phyloP scores from a whole-genome alignment of 2,888 invertebrate species.

The Drosophila lutescens region DNA sequence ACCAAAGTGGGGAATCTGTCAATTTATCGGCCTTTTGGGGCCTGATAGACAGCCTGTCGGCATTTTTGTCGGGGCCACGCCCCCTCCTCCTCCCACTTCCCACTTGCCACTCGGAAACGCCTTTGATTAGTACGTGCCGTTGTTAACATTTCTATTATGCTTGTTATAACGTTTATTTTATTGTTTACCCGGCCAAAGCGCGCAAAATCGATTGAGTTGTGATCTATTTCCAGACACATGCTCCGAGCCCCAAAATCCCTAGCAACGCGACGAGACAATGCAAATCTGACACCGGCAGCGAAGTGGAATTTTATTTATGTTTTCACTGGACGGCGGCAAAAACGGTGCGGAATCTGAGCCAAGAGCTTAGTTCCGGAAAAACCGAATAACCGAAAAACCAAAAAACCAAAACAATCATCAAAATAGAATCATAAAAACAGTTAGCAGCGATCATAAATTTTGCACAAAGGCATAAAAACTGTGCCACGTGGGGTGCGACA shows the following conservation, averaged over 20 bases:
- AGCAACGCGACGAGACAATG: slow-evolving; percentile 31
- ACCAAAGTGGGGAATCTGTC: slow-evolving; percentile 50
- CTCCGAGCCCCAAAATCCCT: slow-evolving; percentile 48
- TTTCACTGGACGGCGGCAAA: slow-evolving; percentile 43
- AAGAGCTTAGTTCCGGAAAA: slow-evolving; percentile 38
- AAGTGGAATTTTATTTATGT: slow-evolving; percentile 65
- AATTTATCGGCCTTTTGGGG: slow-evolving; percentile 42
- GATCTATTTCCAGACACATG: slow-evolving; percentile 35
- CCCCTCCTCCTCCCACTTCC: no score
- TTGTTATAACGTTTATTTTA: slow-evolving; percentile 46
- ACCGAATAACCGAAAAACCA: slow-evolving; percentile 63
- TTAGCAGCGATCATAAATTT: slow-evolving; percentile 76
- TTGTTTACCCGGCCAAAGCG: slow-evolving; percentile 31
- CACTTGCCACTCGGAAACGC: slow-evolving; percentile 16
- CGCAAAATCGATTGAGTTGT: slow-evolving; percentile 38
- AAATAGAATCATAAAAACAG: slow-evolving; percentile 78
- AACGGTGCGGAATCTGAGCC: slow-evolving; percentile 1
- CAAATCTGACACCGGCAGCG: slow-evolving; percentile 52
- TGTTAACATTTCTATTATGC: slow-evolving; percentile 49
- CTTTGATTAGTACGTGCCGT: slow-evolving; percentile 59
- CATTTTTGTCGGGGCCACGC: slow-evolving; percentile 34
- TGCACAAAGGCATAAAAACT: slow-evolving; percentile 68
- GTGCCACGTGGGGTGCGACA: slow-evolving; percentile 64
- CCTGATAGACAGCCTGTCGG: slow-evolving; percentile 42
- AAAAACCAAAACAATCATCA: slow-evolving; percentile 77